Conservation (phyloP, 2,113 vertebrate species). For the Donacobius atricapilla region DNA sequence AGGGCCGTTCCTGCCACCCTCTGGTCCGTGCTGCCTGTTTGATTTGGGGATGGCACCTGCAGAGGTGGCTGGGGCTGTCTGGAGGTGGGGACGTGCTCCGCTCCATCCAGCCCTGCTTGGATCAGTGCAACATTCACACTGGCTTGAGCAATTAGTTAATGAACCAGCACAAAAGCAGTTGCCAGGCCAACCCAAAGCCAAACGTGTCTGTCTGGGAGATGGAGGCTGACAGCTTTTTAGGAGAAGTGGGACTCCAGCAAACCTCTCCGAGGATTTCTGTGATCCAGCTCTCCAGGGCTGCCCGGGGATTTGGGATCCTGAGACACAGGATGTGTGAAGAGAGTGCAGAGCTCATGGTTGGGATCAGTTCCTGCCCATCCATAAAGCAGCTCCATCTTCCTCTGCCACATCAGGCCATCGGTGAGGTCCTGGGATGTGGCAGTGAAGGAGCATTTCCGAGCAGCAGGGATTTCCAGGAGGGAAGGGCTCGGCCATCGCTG, state of each 20-base stretch:
- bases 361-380: neutral
- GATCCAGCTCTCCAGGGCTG: neutral
- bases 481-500: neutral
- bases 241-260: neutral
- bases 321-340: accelerated
- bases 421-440: neutral
- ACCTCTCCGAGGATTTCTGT: accelerated
- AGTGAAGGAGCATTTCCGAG: neutral
- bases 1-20: neutral
- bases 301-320: neutral
- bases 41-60: neutral
- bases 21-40: neutral
- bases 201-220: neutral
- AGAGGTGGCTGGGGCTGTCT: neutral
- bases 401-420: neutral
- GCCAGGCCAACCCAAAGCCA: constrained; percentile 30
- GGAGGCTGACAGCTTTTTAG: neutral
- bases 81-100: neutral
- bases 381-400: neutral
- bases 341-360: neutral
- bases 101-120: neutral
- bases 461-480: neutral
- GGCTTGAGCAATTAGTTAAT: constrained; percentile 16
- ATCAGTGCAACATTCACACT: neutral
- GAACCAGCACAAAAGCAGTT: constrained; percentile 37